phyloP scores from a whole-genome alignment of 2,113 vertebrate species.

The Takifugu bimaculatus region DNA sequence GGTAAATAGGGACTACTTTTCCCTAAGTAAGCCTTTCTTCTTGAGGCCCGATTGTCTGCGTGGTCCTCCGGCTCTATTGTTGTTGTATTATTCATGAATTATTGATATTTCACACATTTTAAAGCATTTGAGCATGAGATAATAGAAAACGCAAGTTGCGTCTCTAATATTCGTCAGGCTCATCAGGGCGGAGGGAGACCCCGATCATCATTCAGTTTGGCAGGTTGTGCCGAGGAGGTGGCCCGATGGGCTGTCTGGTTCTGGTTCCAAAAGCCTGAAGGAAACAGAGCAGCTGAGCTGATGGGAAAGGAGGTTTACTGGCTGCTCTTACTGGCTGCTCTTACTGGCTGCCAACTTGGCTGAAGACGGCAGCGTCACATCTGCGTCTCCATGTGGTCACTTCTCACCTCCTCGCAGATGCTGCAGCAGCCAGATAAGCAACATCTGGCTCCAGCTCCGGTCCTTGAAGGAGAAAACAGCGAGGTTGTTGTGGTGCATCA shows the following conservation, averaged over 20 bases:
- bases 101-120: too few relatives aligned
- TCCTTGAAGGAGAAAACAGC: not conserved
- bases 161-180: too few relatives aligned
- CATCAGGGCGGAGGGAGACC: too few relatives aligned
- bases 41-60: too few relatives aligned
- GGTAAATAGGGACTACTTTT: too few relatives aligned
- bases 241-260: too few relatives aligned
- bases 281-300: conserved; percentile 44
- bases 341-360: conserved; percentile 47
- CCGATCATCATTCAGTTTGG: conserved; percentile 10
- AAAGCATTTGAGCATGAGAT: too few relatives aligned
- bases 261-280: conserved; percentile 28
- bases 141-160: too few relatives aligned
- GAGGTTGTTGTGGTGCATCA: not conserved
- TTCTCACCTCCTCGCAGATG: not conserved
- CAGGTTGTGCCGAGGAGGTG: conserved; percentile 24
- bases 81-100: too few relatives aligned
- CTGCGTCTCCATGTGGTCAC: conserved; percentile 37
- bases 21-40: too few relatives aligned
- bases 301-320: conserved; percentile 13
- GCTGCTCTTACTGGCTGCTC: not conserved
- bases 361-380: conserved; percentile 28
- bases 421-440: conserved; percentile 1
- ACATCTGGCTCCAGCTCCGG: conserved; percentile 10
- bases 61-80: too few relatives aligned